phyloP scores from a whole-genome alignment of 2,797 vertebrate genomes.

The Pachyuromys duprasi region DNA sequence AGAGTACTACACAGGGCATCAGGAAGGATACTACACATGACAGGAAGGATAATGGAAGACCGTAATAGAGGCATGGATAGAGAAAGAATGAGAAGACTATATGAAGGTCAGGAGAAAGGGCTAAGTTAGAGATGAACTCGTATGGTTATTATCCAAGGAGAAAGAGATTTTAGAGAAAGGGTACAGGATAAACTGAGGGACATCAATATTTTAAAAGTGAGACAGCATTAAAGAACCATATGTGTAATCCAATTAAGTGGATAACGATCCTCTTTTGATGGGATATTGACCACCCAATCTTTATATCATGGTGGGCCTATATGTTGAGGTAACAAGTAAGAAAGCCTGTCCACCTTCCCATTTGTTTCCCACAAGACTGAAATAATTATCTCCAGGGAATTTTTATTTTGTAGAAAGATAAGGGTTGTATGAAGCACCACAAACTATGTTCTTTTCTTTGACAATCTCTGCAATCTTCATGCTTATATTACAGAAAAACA shows the following conservation, averaged over 20 bases:
- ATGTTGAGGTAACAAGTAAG: not conserved
- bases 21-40: not conserved
- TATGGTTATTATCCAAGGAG: not conserved
- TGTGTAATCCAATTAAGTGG: not conserved
- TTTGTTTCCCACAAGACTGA: not conserved
- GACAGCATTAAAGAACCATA: not conserved
- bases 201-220: conserved; percentile 19
- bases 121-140: not conserved
- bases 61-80: not conserved
- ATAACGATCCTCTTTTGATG: not conserved
- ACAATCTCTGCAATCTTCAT: not conserved
- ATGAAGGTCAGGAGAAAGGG: not conserved
- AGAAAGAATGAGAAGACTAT: not conserved
- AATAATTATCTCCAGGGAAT: not conserved
- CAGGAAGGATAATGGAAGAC: not conserved
- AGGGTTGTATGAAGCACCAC: not conserved
- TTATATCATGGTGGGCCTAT: not conserved
- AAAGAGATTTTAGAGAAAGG: not conserved
- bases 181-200: not conserved
- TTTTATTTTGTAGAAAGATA: not conserved
- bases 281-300: not conserved
- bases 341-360: too few species aligned
- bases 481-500: not conserved
- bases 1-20: not conserved
- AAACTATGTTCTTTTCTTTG: not conserved